Conservation (phyloP, 2,888 invertebrate species). For the Andrena chrysosceles region DNA sequence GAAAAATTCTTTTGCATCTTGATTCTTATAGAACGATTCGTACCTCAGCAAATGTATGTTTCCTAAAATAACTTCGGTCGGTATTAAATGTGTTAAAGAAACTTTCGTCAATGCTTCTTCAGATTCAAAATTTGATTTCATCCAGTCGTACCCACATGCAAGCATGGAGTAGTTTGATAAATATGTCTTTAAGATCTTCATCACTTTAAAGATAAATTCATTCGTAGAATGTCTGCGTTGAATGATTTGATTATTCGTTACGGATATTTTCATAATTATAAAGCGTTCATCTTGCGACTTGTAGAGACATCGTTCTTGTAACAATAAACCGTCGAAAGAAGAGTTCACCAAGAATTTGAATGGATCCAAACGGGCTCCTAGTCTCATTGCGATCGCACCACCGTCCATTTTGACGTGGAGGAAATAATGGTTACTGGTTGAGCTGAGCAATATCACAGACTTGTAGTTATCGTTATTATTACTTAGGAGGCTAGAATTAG, state of each 20-base stretch:
- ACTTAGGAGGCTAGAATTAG: constrained; percentile 84
- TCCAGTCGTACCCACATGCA: not conserved
- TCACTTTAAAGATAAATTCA: not conserved
- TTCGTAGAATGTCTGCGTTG: not conserved
- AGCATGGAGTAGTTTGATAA: constrained; percentile 1
- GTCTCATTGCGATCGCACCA: constrained; percentile 64
- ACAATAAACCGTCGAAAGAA: constrained; percentile 42
- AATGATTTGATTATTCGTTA: constrained; percentile 11
- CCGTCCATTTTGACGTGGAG: constrained; percentile 68
- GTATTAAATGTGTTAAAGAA: constrained; percentile 10
- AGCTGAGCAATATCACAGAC: constrained; percentile 85
- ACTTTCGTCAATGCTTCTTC: not conserved
- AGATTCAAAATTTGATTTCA: not conserved
- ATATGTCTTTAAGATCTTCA: not conserved
- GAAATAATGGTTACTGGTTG: constrained; percentile 84
- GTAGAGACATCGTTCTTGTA: constrained; percentile 12
- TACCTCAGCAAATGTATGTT: not conserved
- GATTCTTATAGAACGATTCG: not conserved
- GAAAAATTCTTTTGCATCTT: not conserved
- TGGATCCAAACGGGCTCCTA: constrained; percentile 36
- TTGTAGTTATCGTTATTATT: constrained; percentile 84
- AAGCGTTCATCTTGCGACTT: not conserved
- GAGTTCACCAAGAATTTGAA: constrained; percentile 24
- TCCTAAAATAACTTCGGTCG: not conserved
- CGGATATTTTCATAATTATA: constrained; percentile 21